A percentile compares a stretch with the other conserved stretches of the same genome.
Evolutionary conservation across 1,140 invertebrate species (phyloP).

Genomic region (Drosophila pandora): DNA sequence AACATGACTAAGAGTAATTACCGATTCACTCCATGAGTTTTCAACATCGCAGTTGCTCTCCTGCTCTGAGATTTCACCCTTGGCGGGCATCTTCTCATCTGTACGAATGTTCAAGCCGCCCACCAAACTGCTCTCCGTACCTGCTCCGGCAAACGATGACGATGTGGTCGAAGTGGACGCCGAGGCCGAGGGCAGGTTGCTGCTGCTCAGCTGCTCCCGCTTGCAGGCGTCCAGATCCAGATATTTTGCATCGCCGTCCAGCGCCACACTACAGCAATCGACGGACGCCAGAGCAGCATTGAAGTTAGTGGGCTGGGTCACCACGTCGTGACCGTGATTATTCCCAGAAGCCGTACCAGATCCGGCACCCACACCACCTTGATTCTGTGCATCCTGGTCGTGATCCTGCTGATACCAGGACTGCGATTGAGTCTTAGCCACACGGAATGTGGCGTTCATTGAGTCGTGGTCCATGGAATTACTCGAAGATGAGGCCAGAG

Average conservation of each 20-base stretch:
- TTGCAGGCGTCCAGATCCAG: constrained; percentile 80
- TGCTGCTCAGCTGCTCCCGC: constrained; percentile 71
- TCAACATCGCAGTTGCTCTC: constrained; percentile 91
- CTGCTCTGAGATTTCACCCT: constrained; percentile 92
- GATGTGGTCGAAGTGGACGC: constrained; percentile 70
- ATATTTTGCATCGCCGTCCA: constrained; percentile 73
- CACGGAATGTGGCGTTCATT: constrained; percentile 67
- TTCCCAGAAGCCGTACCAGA: constrained; percentile 25
- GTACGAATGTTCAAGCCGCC: constrained; percentile 89
- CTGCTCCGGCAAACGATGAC: constrained; percentile 70
- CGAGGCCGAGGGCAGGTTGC: constrained; percentile 63
- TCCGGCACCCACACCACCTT: constrained; percentile 6
- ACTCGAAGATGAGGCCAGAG: constrained; percentile 71
- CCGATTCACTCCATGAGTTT: constrained; percentile 87
- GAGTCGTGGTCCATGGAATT: constrained; percentile 73
- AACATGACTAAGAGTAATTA: constrained; percentile 34
- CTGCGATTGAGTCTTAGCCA: constrained; percentile 55
- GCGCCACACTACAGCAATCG: constrained; percentile 64
- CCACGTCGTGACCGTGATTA: constrained; percentile 41
- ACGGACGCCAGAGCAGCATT: constrained; percentile 67
- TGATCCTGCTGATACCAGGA: constrained; percentile 53
- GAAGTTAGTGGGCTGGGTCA: constrained; percentile 65
- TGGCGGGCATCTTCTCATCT: constrained; percentile 92
- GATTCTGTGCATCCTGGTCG: constrained; percentile 12
- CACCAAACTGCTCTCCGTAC: constrained; percentile 75